These are phyloP conservation scores for Pitta sordida DNA, from an alignment of 2,113 vertebrate genomes.

Conservation along the genomic window DNA sequence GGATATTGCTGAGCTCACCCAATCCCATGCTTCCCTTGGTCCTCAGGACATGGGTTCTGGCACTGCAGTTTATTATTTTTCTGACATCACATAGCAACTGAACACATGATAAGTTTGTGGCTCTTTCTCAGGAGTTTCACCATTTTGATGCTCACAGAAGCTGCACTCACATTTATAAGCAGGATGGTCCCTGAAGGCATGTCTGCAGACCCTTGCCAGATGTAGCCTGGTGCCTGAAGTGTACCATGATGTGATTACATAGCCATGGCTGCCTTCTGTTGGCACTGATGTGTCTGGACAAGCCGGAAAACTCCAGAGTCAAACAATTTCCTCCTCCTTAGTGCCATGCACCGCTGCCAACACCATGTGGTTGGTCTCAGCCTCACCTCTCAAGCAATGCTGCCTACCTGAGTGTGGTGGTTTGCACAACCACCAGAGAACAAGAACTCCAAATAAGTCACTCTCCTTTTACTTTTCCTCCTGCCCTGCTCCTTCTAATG, in stretches of 20 bases:
- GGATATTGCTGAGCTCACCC: not conserved
- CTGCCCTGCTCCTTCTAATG: not conserved
- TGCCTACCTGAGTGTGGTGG: not conserved
- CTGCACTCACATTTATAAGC: not conserved
- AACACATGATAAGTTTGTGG: not conserved
- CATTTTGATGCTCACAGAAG: not conserved
- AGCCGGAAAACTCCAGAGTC: not conserved
- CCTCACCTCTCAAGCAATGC: not conserved
- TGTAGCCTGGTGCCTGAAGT: not conserved
- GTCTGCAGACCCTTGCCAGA: not conserved
- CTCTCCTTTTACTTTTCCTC: not conserved
- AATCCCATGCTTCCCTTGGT: not conserved
- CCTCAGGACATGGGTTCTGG: not conserved
- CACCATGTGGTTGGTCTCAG: rapidly evolving
- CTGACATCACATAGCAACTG: not conserved
- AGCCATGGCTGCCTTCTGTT: not conserved
- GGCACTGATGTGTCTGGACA: not conserved
- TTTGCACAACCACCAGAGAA: not conserved
- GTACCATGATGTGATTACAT: not conserved
- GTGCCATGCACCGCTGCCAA: not conserved
- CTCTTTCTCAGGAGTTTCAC: not conserved
- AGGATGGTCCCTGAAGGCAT: rapidly evolving
- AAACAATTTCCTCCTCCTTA: not conserved
- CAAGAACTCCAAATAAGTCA: not conserved
- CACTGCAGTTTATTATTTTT: not conserved